phyloP scores from a whole-genome alignment of 2,113 vertebrate species.

The Ciconia stormi region DNA sequence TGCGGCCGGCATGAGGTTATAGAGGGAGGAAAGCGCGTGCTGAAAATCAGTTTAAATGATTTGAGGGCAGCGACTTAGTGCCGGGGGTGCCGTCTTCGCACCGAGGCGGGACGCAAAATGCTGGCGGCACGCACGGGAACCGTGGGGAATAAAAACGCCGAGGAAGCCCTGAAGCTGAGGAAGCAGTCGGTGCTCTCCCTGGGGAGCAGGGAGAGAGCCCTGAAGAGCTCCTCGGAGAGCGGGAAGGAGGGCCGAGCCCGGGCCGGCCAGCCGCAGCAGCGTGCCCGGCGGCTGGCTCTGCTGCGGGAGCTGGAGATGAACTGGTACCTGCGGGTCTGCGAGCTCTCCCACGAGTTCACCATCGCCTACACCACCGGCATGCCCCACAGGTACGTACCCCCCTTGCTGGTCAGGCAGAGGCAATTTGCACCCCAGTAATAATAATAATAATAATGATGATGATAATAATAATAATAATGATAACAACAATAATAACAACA shows the following conservation, averaged over 20 bases:
- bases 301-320: constrained; percentile 89
- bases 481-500: too few species aligned
- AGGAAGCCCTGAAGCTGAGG: constrained; percentile 73
- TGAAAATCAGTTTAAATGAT: constrained; percentile 50
- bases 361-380: constrained; percentile 85
- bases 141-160: constrained; percentile 69
- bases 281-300: constrained; percentile 76
- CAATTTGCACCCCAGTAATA: accelerated
- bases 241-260: constrained; percentile 70
- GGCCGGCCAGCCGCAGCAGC: constrained; percentile 41
- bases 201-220: constrained; percentile 67
- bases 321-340: constrained; percentile 89
- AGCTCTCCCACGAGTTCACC: constrained; percentile 83
- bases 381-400: constrained; percentile 85
- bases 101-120: constrained; percentile 68
- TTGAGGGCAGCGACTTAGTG: constrained; percentile 43
- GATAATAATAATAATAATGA: too few species aligned
- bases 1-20: constrained; percentile 76
- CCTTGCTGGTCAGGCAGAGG: accelerated
- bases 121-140: constrained; percentile 85
- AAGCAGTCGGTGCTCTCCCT: constrained; percentile 82
- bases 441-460: accelerated
- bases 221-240: constrained; percentile 78
- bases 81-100: background rate
- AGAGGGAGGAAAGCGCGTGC: constrained; percentile 67